These are phyloP conservation scores for Eumaeus atala DNA, from an alignment of 1,140 invertebrate species.

Conservation along the genomic window DNA sequence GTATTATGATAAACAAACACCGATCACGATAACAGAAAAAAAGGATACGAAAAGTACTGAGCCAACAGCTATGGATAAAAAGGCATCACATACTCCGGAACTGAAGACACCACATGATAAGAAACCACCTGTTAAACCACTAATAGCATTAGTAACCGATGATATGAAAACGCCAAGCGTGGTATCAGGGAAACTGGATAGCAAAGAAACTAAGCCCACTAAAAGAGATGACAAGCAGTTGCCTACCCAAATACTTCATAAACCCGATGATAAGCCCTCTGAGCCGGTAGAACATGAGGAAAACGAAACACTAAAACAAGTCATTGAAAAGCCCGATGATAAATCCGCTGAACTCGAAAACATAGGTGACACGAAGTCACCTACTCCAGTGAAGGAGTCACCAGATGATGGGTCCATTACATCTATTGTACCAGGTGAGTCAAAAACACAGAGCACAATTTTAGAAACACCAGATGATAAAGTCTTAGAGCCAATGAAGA, in stretches of 20 bases:
- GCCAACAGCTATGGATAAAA: no score
- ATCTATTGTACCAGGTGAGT: background rate
- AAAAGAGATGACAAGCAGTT: no score
- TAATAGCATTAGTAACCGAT: no score
- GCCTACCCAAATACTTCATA: no score
- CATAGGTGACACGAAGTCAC: slow-evolving; percentile 7
- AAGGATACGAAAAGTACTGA: no score
- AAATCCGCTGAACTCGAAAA: slow-evolving; percentile 1
- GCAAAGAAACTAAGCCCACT: no score
- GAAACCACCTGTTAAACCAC: slow-evolving; percentile 13
- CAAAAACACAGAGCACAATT: background rate
- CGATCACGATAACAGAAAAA: background rate
- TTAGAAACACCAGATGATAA: background rate
- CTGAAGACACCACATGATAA: slow-evolving; percentile 16
- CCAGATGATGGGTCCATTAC: background rate
- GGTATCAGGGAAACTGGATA: no score
- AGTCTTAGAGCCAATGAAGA: no score
- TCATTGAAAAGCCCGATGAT: slow-evolving; percentile 1
- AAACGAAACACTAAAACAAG: background rate
- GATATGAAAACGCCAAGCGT: slow-evolving; percentile 14
- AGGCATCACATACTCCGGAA: background rate
- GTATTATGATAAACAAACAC: background rate
- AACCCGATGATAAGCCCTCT: no score
- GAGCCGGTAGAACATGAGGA: background rate
- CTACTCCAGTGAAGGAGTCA: background rate